A percentile compares a stretch with the other conserved stretches of the same genome.
Evolutionary conservation across 1,140 invertebrate genomes (phyloP).

Genomic region (Euura saliciscinereae): DNA sequence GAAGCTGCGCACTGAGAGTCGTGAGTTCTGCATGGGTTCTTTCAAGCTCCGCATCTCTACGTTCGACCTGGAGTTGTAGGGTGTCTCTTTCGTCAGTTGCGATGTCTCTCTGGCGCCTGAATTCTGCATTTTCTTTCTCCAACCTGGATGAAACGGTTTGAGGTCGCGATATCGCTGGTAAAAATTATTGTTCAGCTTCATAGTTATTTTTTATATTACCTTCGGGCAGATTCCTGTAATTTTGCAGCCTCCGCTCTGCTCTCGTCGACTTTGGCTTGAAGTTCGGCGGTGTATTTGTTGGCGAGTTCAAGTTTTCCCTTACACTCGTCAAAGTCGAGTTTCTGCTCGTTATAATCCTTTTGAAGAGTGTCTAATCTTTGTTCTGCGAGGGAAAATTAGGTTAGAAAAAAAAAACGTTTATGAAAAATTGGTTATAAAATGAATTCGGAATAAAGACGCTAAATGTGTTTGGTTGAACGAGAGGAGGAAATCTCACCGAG

Average conservation of each 20-base stretch:
- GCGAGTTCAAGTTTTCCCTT: slow-evolving; percentile 67
- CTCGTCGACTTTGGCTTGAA: slow-evolving; percentile 67
- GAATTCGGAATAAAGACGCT: background rate
- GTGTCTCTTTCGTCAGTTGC: slow-evolving; percentile 75
- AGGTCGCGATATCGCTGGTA: background rate
- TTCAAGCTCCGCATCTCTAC: slow-evolving; percentile 73
- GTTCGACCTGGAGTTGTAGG: slow-evolving; percentile 70
- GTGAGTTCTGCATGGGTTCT: slow-evolving; percentile 68
- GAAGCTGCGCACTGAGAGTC: slow-evolving; percentile 70
- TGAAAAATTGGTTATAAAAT: background rate
- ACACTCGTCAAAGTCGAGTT: slow-evolving; percentile 67
- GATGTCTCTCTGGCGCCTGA: slow-evolving; percentile 66
- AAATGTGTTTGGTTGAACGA: background rate
- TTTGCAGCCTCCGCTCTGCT: slow-evolving; percentile 67
- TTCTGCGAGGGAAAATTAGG: slow-evolving; percentile 55
- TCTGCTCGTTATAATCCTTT: slow-evolving; percentile 63
- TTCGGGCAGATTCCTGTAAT: slow-evolving; percentile 63
- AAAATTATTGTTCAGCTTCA: background rate
- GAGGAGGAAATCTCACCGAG: slow-evolving; percentile 56
- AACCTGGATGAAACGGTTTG: slow-evolving; percentile 50
- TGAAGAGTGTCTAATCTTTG: slow-evolving; percentile 65
- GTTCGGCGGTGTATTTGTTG: slow-evolving; percentile 66
- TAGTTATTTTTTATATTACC: slow-evolving; percentile 35
- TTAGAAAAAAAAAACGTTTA: background rate
- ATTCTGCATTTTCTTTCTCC: slow-evolving; percentile 62